Percentiles rank a stretch among this genome's conserved stretches.
phyloP scores from a whole-genome alignment of 2,797 vertebrate species.

The Intellagama lesueurii region DNA sequence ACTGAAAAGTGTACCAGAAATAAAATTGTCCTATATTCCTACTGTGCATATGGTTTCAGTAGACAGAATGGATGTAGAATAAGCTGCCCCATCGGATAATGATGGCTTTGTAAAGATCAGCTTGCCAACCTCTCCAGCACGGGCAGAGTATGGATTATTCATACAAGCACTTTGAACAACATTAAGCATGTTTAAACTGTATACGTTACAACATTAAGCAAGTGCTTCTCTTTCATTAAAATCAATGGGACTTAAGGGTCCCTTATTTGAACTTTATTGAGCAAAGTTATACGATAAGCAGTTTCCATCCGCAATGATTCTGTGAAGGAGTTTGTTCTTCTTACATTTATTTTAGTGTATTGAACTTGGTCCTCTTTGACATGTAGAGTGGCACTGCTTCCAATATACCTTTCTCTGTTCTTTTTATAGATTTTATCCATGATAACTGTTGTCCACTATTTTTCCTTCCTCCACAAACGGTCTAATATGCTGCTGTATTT shows the following conservation, averaged over 20 bases:
- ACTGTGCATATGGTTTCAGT: slow-evolving; percentile 3
- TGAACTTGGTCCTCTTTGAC: no score
- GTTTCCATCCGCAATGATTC: background rate
- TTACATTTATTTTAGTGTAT: no score
- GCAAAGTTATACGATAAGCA: no score
- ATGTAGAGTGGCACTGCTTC: no score
- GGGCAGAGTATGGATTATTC: background rate
- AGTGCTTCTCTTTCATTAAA: background rate
- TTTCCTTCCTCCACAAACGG: no score
- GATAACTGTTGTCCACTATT: no score
- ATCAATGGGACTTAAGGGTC: background rate
- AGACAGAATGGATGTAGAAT: background rate
- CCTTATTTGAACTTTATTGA: no score
- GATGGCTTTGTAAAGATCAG: slow-evolving; percentile 2
- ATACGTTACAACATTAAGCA: background rate
- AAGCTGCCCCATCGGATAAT: background rate
- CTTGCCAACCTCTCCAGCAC: background rate
- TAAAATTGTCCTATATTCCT: background rate
- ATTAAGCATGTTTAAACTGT: background rate
- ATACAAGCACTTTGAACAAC: background rate
- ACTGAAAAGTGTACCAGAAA: background rate
- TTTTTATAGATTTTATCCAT: no score
- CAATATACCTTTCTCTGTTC: no score
- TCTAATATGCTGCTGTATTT: no score
- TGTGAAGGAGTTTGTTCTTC: no score